Conservation (phyloP, 1,140 invertebrate species). For the Ceratina japonica region DNA sequence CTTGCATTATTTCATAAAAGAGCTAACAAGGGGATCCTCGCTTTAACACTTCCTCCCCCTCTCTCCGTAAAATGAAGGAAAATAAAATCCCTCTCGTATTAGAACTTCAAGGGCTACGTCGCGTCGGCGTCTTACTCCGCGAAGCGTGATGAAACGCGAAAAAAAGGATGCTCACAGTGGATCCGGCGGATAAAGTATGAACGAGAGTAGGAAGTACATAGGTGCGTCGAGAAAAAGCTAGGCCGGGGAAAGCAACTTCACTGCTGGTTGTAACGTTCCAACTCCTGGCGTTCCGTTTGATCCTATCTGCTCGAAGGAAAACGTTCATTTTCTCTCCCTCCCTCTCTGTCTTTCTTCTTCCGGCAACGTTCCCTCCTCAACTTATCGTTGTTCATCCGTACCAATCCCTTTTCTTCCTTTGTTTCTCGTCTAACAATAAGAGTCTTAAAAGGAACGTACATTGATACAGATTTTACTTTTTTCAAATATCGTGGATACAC, state of each 20-base stretch:
- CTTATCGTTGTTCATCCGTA: conserved; percentile 25
- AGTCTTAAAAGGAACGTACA: too few relatives aligned
- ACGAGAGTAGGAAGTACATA: conserved; percentile 1
- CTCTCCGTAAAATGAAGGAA: neutral
- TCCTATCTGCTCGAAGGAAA: conserved; percentile 47
- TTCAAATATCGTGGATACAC: neutral
- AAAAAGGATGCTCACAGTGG: neutral
- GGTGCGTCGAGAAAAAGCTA: neutral
- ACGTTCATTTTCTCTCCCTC: conserved; percentile 48
- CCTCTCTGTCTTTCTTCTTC: neutral
- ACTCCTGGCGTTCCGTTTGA: conserved; percentile 54
- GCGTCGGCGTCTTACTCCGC: neutral
- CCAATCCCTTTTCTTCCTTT: neutral
- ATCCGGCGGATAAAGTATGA: neutral
- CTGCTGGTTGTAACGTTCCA: conserved; percentile 47
- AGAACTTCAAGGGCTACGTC: conserved; percentile 32
- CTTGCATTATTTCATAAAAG: neutral
- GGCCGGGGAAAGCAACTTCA: conserved; percentile 13
- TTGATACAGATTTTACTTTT: too few relatives aligned
- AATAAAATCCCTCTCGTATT: conserved; percentile 45
- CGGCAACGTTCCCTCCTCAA: conserved; percentile 38
- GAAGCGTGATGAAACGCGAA: conserved; percentile 5
- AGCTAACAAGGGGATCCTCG: conserved; percentile 17
- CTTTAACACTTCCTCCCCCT: neutral
- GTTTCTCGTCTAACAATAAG: too few relatives aligned